phyloP scores from a whole-genome alignment of 2,888 invertebrate genomes.

The Diadegma fenestrale region DNA sequence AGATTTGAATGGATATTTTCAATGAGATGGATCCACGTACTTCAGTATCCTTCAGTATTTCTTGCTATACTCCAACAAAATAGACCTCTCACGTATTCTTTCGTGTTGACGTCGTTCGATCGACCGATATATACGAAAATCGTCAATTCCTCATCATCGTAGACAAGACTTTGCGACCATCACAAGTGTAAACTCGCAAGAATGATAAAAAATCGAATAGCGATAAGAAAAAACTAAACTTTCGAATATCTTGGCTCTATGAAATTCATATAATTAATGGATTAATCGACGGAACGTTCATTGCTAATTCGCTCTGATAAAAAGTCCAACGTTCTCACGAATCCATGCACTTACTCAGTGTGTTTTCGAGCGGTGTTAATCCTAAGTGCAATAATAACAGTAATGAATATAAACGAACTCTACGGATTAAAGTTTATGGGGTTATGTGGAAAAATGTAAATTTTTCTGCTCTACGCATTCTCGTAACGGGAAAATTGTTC shows the following conservation, averaged over 20 bases:
- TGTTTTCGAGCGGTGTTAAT: neutral
- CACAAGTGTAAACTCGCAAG: neutral
- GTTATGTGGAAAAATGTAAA: neutral
- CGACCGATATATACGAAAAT: neutral
- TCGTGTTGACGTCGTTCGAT: neutral
- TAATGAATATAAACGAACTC: neutral
- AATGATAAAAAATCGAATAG: neutral
- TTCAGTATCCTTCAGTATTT: slow-evolving; percentile 58
- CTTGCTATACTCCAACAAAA: slow-evolving; percentile 39
- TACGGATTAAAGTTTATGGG: neutral
- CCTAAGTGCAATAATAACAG: slow-evolving; percentile 4
- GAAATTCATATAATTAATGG: neutral
- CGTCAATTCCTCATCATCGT: neutral
- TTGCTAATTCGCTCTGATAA: neutral
- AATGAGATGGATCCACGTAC: slow-evolving; percentile 49
- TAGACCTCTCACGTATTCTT: slow-evolving; percentile 10
- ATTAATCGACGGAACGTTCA: neutral
- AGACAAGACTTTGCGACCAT: neutral
- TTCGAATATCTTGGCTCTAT: neutral
- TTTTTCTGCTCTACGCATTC: slow-evolving; percentile 11
- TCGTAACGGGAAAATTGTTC: slow-evolving; percentile 12
- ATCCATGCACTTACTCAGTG: neutral
- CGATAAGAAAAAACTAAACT: neutral
- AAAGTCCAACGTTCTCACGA: neutral
- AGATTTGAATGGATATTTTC: slow-evolving; percentile 26